phyloP scores from a whole-genome alignment of 2,113 vertebrate genomes.

The Nothoprocta pentlandii region DNA sequence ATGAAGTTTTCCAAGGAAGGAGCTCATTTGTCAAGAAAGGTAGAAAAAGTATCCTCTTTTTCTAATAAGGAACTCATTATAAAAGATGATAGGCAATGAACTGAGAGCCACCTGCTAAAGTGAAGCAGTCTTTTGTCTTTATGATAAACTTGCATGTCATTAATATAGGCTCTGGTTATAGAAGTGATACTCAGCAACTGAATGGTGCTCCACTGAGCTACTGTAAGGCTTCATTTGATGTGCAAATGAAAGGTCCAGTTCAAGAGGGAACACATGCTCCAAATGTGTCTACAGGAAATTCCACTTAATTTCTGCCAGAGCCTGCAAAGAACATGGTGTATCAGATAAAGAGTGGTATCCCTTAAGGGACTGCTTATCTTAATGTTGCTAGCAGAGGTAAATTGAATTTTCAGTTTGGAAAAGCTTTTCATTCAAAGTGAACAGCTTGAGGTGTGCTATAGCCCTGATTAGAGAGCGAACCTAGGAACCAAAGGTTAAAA shows the following conservation, averaged over 20 bases:
- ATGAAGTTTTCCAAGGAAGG: not conserved
- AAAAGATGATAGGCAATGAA: not conserved
- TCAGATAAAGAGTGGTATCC: constrained; percentile 42
- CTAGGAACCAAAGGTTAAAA: not conserved
- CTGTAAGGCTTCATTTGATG: constrained; percentile 37
- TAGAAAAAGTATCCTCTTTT: constrained; percentile 5
- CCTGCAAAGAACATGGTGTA: not conserved
- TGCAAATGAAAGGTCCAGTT: constrained; percentile 48
- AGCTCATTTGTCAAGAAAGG: constrained; percentile 6
- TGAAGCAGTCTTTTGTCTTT: constrained; percentile 41
- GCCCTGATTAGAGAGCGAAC: constrained; percentile 21
- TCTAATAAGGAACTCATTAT: constrained; percentile 2
- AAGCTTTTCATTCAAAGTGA: constrained; percentile 50
- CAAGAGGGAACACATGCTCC: constrained; percentile 18
- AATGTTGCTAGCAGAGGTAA: constrained; percentile 31
- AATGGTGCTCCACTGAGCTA: not conserved
- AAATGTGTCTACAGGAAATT: constrained; percentile 4
- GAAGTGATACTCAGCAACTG: not conserved
- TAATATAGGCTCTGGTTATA: not conserved
- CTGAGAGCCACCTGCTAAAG: not conserved
- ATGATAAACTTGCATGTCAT: not conserved
- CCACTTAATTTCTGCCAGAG: constrained; percentile 32
- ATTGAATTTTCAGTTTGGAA: constrained; percentile 58
- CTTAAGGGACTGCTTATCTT: constrained; percentile 51
- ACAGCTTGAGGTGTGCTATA: constrained; percentile 2